Evolutionary conservation across 2,888 invertebrate genomes (phyloP).

Genomic region (Pelosia muscerda): DNA sequence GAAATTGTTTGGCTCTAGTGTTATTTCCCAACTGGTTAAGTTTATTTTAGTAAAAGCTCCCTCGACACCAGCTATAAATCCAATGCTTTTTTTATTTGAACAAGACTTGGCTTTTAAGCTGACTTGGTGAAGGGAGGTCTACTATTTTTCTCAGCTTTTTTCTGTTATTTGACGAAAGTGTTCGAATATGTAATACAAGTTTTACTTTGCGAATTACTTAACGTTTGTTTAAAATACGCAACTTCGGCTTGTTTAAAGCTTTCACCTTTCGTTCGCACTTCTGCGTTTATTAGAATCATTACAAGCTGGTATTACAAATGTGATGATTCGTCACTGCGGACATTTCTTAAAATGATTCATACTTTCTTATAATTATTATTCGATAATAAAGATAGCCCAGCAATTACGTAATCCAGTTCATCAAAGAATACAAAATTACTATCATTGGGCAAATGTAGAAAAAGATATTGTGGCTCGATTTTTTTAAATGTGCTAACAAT

Average conservation of each 20-base stretch:
- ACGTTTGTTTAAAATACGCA: constrained; percentile 76
- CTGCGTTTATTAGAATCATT: constrained; percentile 48
- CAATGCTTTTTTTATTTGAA: constrained; percentile 56
- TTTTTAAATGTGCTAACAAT: not conserved
- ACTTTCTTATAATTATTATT: constrained; percentile 21
- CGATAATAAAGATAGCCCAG: not conserved
- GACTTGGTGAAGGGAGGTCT: constrained; percentile 44
- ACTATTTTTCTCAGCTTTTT: constrained; percentile 37
- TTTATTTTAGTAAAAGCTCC: constrained; percentile 46
- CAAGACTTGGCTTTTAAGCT: constrained; percentile 67
- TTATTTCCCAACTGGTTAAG: constrained; percentile 34
- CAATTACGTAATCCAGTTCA: not conserved
- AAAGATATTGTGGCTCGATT: too few relatives aligned
- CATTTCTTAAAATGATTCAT: constrained; percentile 21
- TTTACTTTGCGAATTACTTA: constrained; percentile 72
- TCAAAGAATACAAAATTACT: not conserved
- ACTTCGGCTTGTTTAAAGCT: constrained; percentile 75
- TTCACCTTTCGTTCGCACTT: constrained; percentile 72
- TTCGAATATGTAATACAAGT: constrained; percentile 72
- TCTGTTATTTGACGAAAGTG: constrained; percentile 66
- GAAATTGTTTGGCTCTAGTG: not conserved
- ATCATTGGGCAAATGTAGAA: not conserved
- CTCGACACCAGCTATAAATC: constrained; percentile 60
- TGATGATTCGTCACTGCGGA: constrained; percentile 17
- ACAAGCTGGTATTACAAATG: constrained; percentile 18